Conservation (phyloP, 2,797 vertebrate genomes). For the Epinephelus malabaricus region DNA sequence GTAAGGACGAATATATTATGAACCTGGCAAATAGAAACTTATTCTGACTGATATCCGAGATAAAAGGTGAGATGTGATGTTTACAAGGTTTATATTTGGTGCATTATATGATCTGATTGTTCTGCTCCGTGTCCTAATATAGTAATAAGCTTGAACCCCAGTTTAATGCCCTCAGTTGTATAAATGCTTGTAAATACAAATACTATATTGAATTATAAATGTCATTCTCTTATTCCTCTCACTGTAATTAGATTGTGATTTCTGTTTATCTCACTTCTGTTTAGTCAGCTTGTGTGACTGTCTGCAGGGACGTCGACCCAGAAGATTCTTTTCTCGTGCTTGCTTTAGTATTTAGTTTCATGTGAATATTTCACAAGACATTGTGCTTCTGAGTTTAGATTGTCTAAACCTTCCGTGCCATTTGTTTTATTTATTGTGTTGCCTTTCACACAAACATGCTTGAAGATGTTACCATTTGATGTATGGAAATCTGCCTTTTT, state of each 20-base stretch:
- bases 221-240: constrained; percentile 76
- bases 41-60: constrained; percentile 74
- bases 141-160: constrained; percentile 68
- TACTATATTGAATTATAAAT: constrained; percentile 85
- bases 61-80: constrained; percentile 71
- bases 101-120: constrained; percentile 83
- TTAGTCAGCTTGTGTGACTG: constrained; percentile 56
- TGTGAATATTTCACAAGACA: constrained; percentile 73
- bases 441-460: constrained; percentile 80
- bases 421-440: constrained; percentile 85
- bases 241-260: constrained; percentile 75
- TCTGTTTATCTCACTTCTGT: constrained; percentile 47
- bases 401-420: constrained; percentile 81
- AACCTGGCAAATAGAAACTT: constrained; percentile 73
- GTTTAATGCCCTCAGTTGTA: constrained; percentile 74
- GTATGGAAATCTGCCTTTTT: constrained; percentile 79
- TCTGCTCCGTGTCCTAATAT: constrained; percentile 70
- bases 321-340: constrained; percentile 38
- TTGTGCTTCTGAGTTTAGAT: constrained; percentile 74
- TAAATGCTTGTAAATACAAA: constrained; percentile 86
- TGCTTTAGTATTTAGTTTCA: constrained; percentile 67
- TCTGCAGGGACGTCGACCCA: constrained; percentile 58
- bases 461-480: constrained; percentile 75
- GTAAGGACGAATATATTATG: constrained; percentile 73
- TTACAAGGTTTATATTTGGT: constrained; percentile 83